phyloP scores from a whole-genome alignment of 2,888 invertebrate species.

The Peribatodes rhomboidaria region DNA sequence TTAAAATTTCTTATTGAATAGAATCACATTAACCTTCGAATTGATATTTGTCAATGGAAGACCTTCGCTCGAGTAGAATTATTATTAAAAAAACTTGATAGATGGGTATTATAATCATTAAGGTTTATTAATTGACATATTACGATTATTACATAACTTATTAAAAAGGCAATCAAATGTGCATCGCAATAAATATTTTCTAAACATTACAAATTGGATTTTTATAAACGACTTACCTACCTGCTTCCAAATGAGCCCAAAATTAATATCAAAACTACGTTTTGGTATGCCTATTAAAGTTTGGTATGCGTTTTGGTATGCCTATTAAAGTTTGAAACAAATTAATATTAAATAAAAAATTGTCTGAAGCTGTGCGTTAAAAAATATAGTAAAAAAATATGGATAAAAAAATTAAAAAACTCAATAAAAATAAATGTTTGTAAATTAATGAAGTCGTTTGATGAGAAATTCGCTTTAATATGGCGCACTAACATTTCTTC shows the following conservation, averaged over 20 bases:
- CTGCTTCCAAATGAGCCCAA: not conserved
- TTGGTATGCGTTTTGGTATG: too few species aligned
- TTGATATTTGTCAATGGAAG: constrained; percentile 12
- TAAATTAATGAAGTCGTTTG: too few species aligned
- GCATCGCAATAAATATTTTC: too few species aligned
- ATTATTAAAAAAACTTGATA: not conserved
- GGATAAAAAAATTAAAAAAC: too few species aligned
- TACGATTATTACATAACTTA: not conserved
- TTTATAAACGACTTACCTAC: not conserved
- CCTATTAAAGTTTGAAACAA: too few species aligned
- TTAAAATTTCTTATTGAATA: constrained; percentile 6
- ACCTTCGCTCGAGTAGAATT: not conserved
- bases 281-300: too few species aligned
- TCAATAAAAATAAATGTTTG: too few species aligned
- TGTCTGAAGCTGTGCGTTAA: too few species aligned
- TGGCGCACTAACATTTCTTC: too few species aligned
- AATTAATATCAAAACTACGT: not conserved
- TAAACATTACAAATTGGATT: not conserved
- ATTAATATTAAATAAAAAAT: too few species aligned
- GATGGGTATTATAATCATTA: not conserved
- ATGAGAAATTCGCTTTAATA: too few species aligned
- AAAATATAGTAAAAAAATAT: too few species aligned
- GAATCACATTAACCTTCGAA: not conserved
- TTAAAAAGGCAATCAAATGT: not conserved
- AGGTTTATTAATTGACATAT: not conserved